Base-by-base conservation (phyloP, 2,797 vertebrate species). In the Antennarius maculatus region DNA sequence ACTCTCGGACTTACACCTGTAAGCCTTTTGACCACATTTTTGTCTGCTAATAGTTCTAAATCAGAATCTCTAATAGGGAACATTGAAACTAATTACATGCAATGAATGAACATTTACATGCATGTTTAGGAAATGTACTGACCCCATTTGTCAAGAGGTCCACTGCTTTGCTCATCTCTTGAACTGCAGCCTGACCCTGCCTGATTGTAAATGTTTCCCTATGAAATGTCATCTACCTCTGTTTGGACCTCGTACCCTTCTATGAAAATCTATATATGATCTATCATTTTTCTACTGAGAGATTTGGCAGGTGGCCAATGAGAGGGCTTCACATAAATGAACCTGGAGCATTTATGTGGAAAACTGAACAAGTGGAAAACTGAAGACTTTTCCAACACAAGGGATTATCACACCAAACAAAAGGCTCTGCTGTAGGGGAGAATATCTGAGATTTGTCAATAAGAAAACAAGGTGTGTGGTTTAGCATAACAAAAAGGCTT, bases 401-500 rank as follows among this genome's bases (percentile, higher is more conserved):
- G 37, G 41, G 9, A 18, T 0, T 52, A 12, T 47, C 62, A 23
- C 0, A 9, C 17, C 42, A 23, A 68, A 72, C 60, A 48, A 76
- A 2, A 12, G 45, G 46, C 10, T 50, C 10, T 47, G 31, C 28
- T 58, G 16, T 14, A 12, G 23, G 16, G 9, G 12, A 65, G 15
- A 15, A 48, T 15, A 49, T 66, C 41, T 54, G 18, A 10, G 42
- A 37, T 45, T 31, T 49, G 5, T 39, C 39, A 54, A 28, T 5
- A 17, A 15, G 43, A 63, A 48, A 31, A 77, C 28, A 17, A 55
- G 46, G 34, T 47, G 54, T 47, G 45, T 54, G 57, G 69, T 46
- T 77, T 69, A 53, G 56, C 49, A 50, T 14, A 68, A 72, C 51
- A 31, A 47, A 78, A 58, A 53, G 5, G 5, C 18, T 37, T 61